Evolutionary conservation across 2,113 vertebrate genomes (phyloP), one percentile per base, ranked within the genome.

Genomic region (Entosphenus tridentatus): DNA sequence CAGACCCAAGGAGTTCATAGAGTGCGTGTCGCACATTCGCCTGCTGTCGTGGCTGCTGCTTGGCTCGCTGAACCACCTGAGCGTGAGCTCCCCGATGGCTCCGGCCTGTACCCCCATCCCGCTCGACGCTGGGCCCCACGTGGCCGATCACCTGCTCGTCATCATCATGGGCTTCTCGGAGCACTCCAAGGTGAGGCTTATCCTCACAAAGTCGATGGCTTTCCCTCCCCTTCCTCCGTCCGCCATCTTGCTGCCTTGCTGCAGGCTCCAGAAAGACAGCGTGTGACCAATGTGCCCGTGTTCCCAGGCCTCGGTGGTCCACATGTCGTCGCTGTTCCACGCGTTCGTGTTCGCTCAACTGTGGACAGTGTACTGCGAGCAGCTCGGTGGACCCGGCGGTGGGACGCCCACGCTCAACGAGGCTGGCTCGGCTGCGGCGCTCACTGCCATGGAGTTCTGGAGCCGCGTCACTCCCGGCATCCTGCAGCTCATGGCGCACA

Each of bases 331-430:
- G 58, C 81, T 98, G 71, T 98, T 98, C 81, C 93, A 98, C 11
- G 92, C 90, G 12, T 96, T 98, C 79, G 95, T 96, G 85, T 98
- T 98, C 68, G 89, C 93, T 72, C 93, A 98, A 80, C 83, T 96
- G 70, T 98, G 93, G 93, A 98, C 93, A 6, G 87, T 98, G 56
- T 98, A 96, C 70, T 98, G 93, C n/a, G 93, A 98, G 73, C 93
- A 98, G 79, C 87, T 86, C 2, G 62, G n/a, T 16, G 62, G 62
- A 65, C 87, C 90, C 1, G 86, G 89, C 16, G 80, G 82, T 10
- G 85, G 89, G 0, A 82, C 85, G 2, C 75, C 87, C 68, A 96
- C 87, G 77, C 93, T 92, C 79, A 96, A 86, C 0, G 90, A 98
- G 71, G 93, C 92, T 76, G 88, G 87, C 68, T 96, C 90, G 75